Conservation (phyloP, 2,888 invertebrate genomes). For the Epirrhoe tristata region DNA sequence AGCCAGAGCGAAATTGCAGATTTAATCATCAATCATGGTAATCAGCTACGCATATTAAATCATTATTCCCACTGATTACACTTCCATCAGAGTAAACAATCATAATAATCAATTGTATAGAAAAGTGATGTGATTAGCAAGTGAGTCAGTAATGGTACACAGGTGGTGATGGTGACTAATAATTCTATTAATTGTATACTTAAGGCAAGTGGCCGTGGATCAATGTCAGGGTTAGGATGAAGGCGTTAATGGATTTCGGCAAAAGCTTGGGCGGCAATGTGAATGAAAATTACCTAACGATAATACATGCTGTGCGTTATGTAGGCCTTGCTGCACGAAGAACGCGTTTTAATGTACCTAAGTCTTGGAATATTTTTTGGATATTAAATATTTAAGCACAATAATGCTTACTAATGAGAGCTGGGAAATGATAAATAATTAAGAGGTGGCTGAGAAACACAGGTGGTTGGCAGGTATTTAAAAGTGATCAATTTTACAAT, state of each 20-base stretch:
- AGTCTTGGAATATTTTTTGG: too few relatives aligned
- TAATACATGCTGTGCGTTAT: too few relatives aligned
- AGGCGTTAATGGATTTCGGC: constrained; percentile 15
- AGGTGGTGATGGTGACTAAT: constrained; percentile 45
- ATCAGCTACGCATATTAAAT: constrained; percentile 12
- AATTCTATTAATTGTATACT: constrained; percentile 23
- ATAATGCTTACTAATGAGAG: too few relatives aligned
- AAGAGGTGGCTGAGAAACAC: too few relatives aligned
- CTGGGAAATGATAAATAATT: too few relatives aligned
- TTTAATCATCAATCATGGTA: constrained; percentile 11
- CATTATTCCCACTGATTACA: constrained; percentile 24
- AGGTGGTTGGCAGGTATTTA: too few relatives aligned
- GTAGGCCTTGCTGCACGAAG: too few relatives aligned
- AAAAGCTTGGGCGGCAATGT: constrained; percentile 11
- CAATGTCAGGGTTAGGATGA: constrained; percentile 26
- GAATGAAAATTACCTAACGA: background rate
- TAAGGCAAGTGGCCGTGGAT: constrained; percentile 15
- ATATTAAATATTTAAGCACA: too few relatives aligned
- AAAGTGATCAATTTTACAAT: too few relatives aligned
- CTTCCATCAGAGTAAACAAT: constrained; percentile 33
- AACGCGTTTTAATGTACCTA: too few relatives aligned
- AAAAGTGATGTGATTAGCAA: constrained; percentile 43
- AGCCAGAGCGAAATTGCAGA: background rate
- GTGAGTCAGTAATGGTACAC: constrained; percentile 44
- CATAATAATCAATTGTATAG: constrained; percentile 42